Evolutionary conservation across 2,113 vertebrate genomes (phyloP), one percentile per base, ranked within the genome.

Genomic region (Cyphomyrus plagiostoma): DNA sequence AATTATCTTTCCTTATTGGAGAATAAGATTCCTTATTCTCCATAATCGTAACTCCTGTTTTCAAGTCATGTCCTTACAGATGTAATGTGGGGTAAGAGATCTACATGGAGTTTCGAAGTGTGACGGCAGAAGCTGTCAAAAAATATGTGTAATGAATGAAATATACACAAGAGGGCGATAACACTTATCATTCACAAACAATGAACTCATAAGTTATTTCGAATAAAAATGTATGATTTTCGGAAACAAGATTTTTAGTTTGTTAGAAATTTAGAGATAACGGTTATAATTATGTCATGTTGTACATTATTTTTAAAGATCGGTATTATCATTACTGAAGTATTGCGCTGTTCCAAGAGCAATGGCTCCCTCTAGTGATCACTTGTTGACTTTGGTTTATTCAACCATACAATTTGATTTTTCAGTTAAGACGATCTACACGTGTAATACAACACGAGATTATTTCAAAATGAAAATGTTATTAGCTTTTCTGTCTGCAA

Each of bases 291-390:
- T 80, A 42, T 80, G 74, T 26, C 15, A 39, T 35, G 70, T 11
- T 15, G 13, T 39, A 39, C 30, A 30, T 13, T 26, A 30, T 66
- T 77, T 77, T 77, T 4, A 19, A 77, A 77, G 39, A 39, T 80
- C 35, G 19, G 74, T 42, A 80, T 80, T 80, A 42, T 42, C 74
- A 13, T 17, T 19, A 42, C 74, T 19, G 10, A 39, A 80, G 74
- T 83, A 53, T 39, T 30, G 58, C 15, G 58, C 42, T 48, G 58
- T 87, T 46, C 42, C 17, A 45, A 87, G 39, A 80, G 56, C 89
- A 90, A 58, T 74, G 58, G 48, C 49, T 80, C 88, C 52, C 58
- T 88, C 88, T 89, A 70, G 82, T 89, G 84, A 74, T 50, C 21
- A 50, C 42, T 35, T n/a, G 21, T 15, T 56, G 42, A 35, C 3